phyloP scores from a whole-genome alignment of 1,140 invertebrate genomes.

The Pseudomyrmex flavicornis region DNA sequence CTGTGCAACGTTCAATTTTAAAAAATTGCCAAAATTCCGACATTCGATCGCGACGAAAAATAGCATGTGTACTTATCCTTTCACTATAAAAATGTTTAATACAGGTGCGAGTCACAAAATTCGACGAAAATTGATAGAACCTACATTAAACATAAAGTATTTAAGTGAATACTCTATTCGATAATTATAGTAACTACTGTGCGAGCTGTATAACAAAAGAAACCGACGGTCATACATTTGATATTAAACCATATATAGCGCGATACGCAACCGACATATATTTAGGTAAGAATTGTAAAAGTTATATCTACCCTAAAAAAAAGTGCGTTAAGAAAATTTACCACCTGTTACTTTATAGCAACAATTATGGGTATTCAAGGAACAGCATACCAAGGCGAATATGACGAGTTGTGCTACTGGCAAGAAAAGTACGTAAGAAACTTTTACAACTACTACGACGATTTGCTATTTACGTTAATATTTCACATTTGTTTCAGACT shows the following conservation, averaged over 20 bases:
- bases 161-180: slow-evolving; percentile 13
- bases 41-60: too few relatives aligned
- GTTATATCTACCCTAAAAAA: too few relatives aligned
- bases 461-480: background rate
- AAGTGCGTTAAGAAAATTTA: too few relatives aligned
- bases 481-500: slow-evolving; percentile 3
- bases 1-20: too few relatives aligned
- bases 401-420: background rate
- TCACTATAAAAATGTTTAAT: background rate
- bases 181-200: slow-evolving; percentile 5
- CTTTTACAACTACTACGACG: background rate
- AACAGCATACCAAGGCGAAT: background rate
- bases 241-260: background rate
- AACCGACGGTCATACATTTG: background rate
- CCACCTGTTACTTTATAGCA: background rate
- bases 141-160: background rate
- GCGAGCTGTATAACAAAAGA: background rate
- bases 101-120: background rate
- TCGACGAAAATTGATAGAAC: slow-evolving; percentile 21
- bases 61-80: too few relatives aligned
- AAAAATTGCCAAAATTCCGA: too few relatives aligned
- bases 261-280: background rate
- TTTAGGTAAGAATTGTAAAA: slow-evolving; percentile 18
- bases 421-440: background rate
- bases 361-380: background rate